Evolutionary conservation across 2,888 invertebrate species (phyloP).

Genomic region (Eilema depressum): DNA sequence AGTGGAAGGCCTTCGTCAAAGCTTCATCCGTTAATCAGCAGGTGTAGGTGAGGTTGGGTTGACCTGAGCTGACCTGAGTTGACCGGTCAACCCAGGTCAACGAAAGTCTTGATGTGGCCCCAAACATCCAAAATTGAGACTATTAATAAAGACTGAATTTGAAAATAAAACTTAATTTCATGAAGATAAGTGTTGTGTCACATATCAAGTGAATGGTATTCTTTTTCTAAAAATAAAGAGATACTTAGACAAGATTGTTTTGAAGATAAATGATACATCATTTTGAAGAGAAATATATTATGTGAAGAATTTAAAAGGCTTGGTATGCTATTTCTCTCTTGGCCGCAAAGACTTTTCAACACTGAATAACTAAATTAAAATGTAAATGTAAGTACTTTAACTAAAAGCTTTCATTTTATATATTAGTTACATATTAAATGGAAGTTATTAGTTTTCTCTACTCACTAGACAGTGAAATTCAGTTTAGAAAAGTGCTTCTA

Average conservation of each 20-base stretch:
- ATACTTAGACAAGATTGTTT: background rate
- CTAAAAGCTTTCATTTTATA: background rate
- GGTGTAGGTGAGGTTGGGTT: too few relatives aligned
- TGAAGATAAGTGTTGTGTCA: background rate
- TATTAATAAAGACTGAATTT: background rate
- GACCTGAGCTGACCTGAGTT: too few relatives aligned
- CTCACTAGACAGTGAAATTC: too few relatives aligned
- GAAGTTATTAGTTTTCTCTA: too few relatives aligned
- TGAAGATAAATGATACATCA: slow-evolving; percentile 1
- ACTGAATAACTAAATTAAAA: background rate
- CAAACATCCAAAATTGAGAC: too few relatives aligned
- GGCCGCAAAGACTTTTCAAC: background rate
- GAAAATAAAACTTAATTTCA: background rate
- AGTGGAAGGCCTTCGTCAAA: too few relatives aligned
- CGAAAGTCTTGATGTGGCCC: too few relatives aligned
- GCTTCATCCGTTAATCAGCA: too few relatives aligned
- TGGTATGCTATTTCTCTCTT: background rate
- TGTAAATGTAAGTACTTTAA: background rate
- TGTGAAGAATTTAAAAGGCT: slow-evolving; percentile 1
- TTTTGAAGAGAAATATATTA: background rate
- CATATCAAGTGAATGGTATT: background rate
- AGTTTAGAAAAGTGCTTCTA: too few relatives aligned
- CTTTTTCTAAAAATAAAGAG: background rate
- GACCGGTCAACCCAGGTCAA: too few relatives aligned
- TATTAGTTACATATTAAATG: background rate